Evolutionary conservation across 1,140 invertebrate species (phyloP).

Genomic region (Apocrypta bakeri): DNA sequence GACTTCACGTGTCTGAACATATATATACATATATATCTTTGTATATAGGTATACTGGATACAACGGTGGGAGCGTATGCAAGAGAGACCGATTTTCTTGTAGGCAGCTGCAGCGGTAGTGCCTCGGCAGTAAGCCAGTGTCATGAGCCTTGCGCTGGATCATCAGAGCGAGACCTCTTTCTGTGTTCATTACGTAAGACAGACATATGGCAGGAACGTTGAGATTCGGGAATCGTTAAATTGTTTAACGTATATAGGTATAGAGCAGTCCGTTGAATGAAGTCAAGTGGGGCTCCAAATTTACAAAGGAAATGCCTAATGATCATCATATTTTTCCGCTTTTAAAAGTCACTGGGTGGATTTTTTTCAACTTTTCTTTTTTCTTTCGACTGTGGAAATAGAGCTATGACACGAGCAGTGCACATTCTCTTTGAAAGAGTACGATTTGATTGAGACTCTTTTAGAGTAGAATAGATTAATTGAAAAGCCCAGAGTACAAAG

Average conservation of each 20-base stretch:
- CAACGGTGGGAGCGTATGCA: slow-evolving; percentile 34
- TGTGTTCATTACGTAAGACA: slow-evolving; percentile 58
- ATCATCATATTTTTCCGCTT: slow-evolving; percentile 1
- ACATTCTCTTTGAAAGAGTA: background rate
- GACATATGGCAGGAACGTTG: slow-evolving; percentile 67
- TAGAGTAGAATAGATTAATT: no score
- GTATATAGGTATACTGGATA: slow-evolving; percentile 16
- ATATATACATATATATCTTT: background rate
- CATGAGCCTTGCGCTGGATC: slow-evolving; percentile 60
- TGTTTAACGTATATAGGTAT: background rate
- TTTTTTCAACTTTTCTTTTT: background rate
- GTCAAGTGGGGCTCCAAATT: background rate
- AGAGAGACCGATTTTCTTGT: slow-evolving; percentile 63
- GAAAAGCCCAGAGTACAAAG: background rate
- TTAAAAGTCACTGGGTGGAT: no score
- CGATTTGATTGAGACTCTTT: slow-evolving; percentile 27
- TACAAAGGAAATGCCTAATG: slow-evolving; percentile 1
- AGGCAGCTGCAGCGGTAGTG: slow-evolving; percentile 63
- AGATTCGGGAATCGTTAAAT: slow-evolving; percentile 59
- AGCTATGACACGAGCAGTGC: slow-evolving; percentile 13
- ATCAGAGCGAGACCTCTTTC: slow-evolving; percentile 65
- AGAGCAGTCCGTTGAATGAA: background rate
- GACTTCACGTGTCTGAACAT: background rate
- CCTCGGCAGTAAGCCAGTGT: slow-evolving; percentile 43
- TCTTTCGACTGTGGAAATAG: slow-evolving; percentile 2